A percentile compares a stretch with the other conserved stretches of the same genome.
Conservation (phyloP, 2,797 vertebrate species). For the Arrhamphus sclerolepis region DNA sequence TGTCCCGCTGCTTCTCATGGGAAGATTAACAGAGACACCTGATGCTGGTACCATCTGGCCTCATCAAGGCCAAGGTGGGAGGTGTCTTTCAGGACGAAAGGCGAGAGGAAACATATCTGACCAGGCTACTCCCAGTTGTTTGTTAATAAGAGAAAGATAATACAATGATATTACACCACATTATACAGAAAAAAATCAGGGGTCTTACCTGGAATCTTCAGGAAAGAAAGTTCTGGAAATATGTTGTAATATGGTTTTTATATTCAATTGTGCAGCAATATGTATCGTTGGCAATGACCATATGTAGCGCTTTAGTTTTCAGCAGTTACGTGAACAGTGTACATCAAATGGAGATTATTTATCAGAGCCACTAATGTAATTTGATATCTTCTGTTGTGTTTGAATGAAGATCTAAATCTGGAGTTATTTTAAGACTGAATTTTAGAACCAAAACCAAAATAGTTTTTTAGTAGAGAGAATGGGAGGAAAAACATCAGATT, state of each 20-base stretch:
- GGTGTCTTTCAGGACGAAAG: constrained; percentile 43
- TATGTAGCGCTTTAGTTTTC: neutral
- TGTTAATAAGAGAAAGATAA: constrained; percentile 32
- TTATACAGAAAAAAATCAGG: neutral
- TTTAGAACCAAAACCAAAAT: too few relatives aligned
- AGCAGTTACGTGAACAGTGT: neutral
- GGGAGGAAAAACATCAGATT: too few relatives aligned
- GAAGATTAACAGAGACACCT: constrained; percentile 74
- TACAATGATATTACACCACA: neutral
- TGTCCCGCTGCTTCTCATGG: constrained; percentile 55
- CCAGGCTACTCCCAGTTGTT: constrained; percentile 31
- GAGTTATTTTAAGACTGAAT: too few relatives aligned
- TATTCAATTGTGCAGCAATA: neutral
- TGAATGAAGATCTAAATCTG: too few relatives aligned
- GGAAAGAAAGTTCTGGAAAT: neutral
- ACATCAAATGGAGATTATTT: neutral
- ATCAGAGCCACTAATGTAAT: neutral
- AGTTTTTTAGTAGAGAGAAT: neutral
- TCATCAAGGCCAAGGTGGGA: constrained; percentile 44
- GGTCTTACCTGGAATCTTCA: neutral
- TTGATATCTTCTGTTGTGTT: neutral
- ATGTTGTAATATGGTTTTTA: constrained; percentile 1
- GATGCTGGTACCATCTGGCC: constrained; percentile 75
- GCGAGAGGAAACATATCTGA: constrained; percentile 41
- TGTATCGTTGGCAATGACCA: neutral